Conservation (phyloP, 2,113 vertebrate genomes). For the Dolichallabes microphthalmus region DNA sequence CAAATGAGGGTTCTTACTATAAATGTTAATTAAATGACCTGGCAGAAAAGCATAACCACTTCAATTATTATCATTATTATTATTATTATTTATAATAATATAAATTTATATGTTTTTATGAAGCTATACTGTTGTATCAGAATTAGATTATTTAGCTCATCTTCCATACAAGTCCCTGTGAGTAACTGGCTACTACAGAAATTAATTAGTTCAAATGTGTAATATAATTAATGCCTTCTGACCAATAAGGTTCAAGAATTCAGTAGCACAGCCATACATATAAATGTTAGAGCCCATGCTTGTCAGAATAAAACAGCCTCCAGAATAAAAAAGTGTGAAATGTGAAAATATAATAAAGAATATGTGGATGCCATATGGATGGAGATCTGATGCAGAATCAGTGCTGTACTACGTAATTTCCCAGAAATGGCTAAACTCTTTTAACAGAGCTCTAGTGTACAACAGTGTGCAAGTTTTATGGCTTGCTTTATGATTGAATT, state of each 20-base stretch:
- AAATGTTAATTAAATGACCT: not conserved
- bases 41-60: not conserved
- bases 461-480: not conserved
- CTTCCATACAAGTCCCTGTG: not conserved
- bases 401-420: not conserved
- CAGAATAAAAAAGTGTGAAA: not conserved
- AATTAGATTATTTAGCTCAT: not conserved
- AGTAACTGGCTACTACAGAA: not conserved
- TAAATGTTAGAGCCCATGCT: not conserved
- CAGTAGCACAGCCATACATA: not conserved
- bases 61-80: not conserved
- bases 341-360: not conserved
- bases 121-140: not conserved
- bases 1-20: not conserved
- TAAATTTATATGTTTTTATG: too few species aligned
- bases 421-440: not conserved
- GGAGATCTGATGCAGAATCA: not conserved
- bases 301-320: not conserved
- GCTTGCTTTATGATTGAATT: not conserved
- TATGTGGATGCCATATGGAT: not conserved
- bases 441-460: too few species aligned
- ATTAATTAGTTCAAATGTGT: not conserved
- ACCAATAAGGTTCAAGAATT: not conserved
- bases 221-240: not conserved
- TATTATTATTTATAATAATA: too few species aligned